These are phyloP conservation scores for Ephestia elutella DNA, from an alignment of 1,140 invertebrate species.

Conservation along the genomic window DNA sequence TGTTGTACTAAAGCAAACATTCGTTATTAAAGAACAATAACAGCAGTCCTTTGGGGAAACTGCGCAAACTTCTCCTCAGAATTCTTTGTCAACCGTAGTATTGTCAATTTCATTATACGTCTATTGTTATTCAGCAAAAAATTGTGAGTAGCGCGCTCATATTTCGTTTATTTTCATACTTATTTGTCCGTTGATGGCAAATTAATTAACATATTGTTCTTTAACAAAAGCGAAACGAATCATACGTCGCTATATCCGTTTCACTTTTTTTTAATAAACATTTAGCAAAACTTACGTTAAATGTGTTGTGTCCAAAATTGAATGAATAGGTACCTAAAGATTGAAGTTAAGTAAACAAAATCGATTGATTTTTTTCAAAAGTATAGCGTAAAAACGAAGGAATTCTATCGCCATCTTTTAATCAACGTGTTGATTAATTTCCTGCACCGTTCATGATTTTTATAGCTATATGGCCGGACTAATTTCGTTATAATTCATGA, in stretches of 20 bases:
- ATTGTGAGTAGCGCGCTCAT: conserved; percentile 14
- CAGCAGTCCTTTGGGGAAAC: not conserved
- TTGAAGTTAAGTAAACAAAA: not conserved
- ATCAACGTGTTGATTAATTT: too few relatives aligned
- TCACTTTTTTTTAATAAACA: not conserved
- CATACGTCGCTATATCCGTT: not conserved
- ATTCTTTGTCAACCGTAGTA: not conserved
- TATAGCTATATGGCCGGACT: too few relatives aligned
- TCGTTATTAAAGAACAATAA: conserved; percentile 2
- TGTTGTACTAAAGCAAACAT: not conserved
- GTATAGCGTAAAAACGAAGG: not conserved
- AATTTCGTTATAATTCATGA: too few relatives aligned
- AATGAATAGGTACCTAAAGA: too few relatives aligned
- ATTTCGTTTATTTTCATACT: conserved; percentile 40
- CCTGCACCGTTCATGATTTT: too few relatives aligned
- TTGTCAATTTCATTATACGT: not conserved
- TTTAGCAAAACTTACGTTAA: too few relatives aligned
- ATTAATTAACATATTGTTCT: conserved; percentile 52
- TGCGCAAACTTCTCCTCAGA: not conserved
- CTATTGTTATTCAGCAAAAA: not conserved
- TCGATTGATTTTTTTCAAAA: not conserved
- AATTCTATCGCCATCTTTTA: too few relatives aligned
- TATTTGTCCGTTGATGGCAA: conserved; percentile 38
- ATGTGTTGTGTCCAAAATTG: too few relatives aligned
- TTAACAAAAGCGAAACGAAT: conserved; percentile 22